Evolutionary conservation across 2,113 vertebrate species (phyloP), one percentile per base, ranked within the genome.

Genomic region (Natator depressus): DNA sequence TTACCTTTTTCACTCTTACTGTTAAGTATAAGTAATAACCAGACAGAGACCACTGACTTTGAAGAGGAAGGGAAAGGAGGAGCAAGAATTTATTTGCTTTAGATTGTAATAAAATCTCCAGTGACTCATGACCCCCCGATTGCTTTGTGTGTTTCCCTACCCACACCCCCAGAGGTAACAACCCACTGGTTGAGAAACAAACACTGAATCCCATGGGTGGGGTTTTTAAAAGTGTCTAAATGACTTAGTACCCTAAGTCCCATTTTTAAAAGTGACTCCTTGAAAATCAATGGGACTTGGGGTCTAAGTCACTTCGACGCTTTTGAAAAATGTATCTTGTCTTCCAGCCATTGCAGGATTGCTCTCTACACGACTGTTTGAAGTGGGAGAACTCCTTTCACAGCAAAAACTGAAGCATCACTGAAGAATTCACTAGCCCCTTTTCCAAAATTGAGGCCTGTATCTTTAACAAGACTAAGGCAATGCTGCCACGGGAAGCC

Each of bases 1-100:
- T 95, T 87, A 94, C 93, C 95, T 91, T 3, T 8, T 93, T 82
- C 59, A 96, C 92, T 95, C 24, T 89, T 51, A 78, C 17, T 95
- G 89, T 89, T 85, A 88, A 87, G 89, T 88, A 95, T 92, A 96
- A 96, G 16, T 2, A 1, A 87, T 82, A 89, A 89, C 25, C 54
- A 72, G 50, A 42, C 51, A 55, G 75, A 88, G 78, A 69, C 22
- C 38, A 65, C 57, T 1, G 25, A 89, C 80, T 87, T 91, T 89
- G 82, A 8, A 1, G 19, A 79, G 89, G 75, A 93, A 96, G 8
- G 75, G 62, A 94, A 78, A 0, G 0, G 19, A 35, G 84, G 79
- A 85, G 47, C 42, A 83, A 93, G 92, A 24, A 82, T 95, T 65
- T 83, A 47, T 72, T 80, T 79, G 35, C 35, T 82, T 92, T 72